Evolutionary conservation across 2,797 vertebrate species (phyloP).

Genomic region (Alfaro cultratus): DNA sequence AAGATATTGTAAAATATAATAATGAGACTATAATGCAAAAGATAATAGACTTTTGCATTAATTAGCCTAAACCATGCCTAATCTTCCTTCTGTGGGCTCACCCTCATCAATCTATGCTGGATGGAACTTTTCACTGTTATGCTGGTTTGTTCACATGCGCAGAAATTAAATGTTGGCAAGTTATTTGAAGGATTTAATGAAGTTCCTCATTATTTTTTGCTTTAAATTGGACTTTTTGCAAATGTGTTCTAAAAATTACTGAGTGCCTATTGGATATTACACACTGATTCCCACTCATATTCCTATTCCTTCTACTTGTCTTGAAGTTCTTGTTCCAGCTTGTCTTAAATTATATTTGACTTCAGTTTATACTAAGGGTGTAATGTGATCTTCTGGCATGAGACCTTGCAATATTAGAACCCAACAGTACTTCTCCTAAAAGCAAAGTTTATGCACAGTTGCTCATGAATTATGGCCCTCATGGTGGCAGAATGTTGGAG

Average conservation of each 20-base stretch:
- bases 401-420: neutral
- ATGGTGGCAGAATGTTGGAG: neutral
- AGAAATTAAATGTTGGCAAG: neutral
- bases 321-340: neutral
- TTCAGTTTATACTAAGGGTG: neutral
- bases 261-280: neutral
- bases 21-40: too few species aligned
- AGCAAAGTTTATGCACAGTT: neutral
- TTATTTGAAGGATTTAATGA: neutral
- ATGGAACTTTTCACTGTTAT: conserved; percentile 15
- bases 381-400: neutral
- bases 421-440: neutral
- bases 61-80: conserved; percentile 27
- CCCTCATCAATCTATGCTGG: conserved; percentile 18
- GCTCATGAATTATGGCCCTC: neutral
- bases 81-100: conserved; percentile 33
- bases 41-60: neutral
- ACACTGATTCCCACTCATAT: neutral
- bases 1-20: too few species aligned
- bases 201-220: neutral
- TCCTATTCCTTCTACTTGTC: neutral
- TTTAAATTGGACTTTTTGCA: neutral
- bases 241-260: neutral
- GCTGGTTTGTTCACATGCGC: neutral
- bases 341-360: neutral